phyloP scores from a whole-genome alignment of 2,113 vertebrate genomes.

The Rhabdomys dilectus region DNA sequence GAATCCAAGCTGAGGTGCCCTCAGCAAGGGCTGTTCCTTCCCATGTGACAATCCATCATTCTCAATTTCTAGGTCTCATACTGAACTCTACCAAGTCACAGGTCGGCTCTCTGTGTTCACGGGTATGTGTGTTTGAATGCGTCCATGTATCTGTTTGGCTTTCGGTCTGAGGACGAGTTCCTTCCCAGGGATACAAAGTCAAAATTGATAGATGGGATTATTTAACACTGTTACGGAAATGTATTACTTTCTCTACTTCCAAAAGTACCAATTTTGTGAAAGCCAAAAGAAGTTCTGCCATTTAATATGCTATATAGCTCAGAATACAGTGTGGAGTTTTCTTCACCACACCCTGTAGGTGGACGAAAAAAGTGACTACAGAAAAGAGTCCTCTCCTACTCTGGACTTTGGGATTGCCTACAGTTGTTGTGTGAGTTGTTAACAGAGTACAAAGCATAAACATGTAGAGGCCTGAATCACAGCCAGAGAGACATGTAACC shows the following conservation, averaged over 20 bases:
- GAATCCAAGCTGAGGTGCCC: background rate
- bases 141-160: background rate
- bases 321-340: background rate
- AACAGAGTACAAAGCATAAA: background rate
- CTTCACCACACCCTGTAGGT: background rate
- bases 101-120: background rate
- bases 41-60: background rate
- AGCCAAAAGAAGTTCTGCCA: background rate
- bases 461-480: background rate
- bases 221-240: background rate
- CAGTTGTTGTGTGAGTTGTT: background rate
- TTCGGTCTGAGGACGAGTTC: background rate
- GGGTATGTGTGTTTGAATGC: background rate
- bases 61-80: background rate
- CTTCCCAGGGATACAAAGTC: background rate
- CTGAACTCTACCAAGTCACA: background rate
- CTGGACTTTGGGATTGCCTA: background rate
- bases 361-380: background rate
- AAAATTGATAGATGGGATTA: background rate
- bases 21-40: background rate
- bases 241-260: background rate
- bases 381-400: background rate
- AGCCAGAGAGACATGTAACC: background rate
- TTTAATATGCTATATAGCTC: background rate
- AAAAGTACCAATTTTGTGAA: slow-evolving; percentile 34